Evolutionary conservation across 1,140 invertebrate genomes (phyloP).

Genomic region (Frieseomelitta varia): DNA sequence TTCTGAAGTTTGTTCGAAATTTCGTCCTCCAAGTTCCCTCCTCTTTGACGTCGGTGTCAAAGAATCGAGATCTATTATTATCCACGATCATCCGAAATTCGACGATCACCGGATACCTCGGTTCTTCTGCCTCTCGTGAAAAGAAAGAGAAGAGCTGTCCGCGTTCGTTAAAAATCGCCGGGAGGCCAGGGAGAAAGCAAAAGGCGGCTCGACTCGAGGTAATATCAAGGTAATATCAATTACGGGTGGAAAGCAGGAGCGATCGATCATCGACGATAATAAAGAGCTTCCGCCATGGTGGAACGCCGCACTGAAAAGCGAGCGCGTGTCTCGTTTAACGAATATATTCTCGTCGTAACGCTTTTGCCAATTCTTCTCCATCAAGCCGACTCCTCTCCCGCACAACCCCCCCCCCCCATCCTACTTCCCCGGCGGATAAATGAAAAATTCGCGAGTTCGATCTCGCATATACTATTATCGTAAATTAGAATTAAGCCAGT

Average conservation of each 20-base stretch:
- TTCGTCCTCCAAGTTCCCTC: too few relatives aligned
- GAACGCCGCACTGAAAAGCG: slow-evolving; percentile 10
- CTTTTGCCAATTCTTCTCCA: background rate
- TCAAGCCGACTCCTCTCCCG: too few relatives aligned
- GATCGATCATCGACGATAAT: slow-evolving; percentile 57
- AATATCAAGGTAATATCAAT: slow-evolving; percentile 33
- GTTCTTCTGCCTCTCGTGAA: background rate
- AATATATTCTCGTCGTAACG: background rate
- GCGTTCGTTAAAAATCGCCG: background rate
- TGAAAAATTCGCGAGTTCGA: background rate
- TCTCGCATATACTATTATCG: slow-evolving; percentile 38
- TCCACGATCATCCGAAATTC: background rate
- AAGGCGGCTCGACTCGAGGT: background rate
- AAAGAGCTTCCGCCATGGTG: slow-evolving; percentile 33
- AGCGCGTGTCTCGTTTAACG: slow-evolving; percentile 39
- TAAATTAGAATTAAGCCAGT: slow-evolving; percentile 68
- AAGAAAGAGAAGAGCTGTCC: too few relatives aligned
- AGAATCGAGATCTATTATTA: too few relatives aligned
- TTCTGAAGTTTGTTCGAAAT: too few relatives aligned
- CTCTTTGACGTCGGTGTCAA: too few relatives aligned
- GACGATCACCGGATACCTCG: background rate
- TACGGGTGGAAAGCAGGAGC: slow-evolving; percentile 41
- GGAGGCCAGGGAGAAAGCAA: background rate
- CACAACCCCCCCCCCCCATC: too few relatives aligned
- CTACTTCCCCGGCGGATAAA: too few relatives aligned